Conservation (phyloP, 2,888 invertebrate species). For the Alloplasta piceator region DNA sequence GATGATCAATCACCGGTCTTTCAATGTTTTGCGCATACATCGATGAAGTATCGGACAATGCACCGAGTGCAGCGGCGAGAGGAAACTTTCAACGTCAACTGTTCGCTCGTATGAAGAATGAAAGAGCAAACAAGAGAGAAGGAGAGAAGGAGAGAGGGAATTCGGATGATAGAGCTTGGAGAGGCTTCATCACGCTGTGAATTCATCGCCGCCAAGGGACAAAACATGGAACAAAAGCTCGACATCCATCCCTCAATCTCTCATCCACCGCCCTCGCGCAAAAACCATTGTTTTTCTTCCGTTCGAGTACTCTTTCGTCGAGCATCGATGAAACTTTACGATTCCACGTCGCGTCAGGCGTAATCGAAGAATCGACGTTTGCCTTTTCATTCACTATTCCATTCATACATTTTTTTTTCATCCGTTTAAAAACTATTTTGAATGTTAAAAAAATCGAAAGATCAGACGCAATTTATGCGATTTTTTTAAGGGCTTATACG, state of each 20-base stretch:
- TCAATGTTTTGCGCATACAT: slow-evolving; percentile 15
- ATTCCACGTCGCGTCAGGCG: slow-evolving; percentile 21
- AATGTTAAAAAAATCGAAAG: neutral
- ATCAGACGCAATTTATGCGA: no score
- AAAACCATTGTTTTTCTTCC: slow-evolving; percentile 62
- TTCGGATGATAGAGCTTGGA: slow-evolving; percentile 36
- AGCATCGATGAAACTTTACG: slow-evolving; percentile 40
- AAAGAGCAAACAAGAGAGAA: slow-evolving; percentile 30
- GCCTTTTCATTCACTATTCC: neutral
- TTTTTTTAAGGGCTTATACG: no score
- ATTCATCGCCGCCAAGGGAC: slow-evolving; percentile 44
- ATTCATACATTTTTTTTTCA: neutral
- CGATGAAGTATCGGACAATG: slow-evolving; percentile 45
- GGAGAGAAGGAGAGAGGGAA: slow-evolving; percentile 2
- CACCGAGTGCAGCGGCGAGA: slow-evolving; percentile 43
- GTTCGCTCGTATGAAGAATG: slow-evolving; percentile 53
- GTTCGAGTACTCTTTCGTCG: slow-evolving; percentile 47
- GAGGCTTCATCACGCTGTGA: slow-evolving; percentile 44
- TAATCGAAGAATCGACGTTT: slow-evolving; percentile 40
- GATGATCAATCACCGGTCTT: slow-evolving; percentile 42
- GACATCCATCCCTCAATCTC: slow-evolving; percentile 38
- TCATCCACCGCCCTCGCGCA: slow-evolving; percentile 2
- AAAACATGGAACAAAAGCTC: slow-evolving; percentile 51
- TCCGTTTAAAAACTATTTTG: neutral
- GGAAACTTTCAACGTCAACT: slow-evolving; percentile 58